Evolutionary conservation across 2,888 invertebrate genomes (phyloP), one percentile per base, ranked within the genome.

Genomic region (Caenorhabditis sinica): DNA sequence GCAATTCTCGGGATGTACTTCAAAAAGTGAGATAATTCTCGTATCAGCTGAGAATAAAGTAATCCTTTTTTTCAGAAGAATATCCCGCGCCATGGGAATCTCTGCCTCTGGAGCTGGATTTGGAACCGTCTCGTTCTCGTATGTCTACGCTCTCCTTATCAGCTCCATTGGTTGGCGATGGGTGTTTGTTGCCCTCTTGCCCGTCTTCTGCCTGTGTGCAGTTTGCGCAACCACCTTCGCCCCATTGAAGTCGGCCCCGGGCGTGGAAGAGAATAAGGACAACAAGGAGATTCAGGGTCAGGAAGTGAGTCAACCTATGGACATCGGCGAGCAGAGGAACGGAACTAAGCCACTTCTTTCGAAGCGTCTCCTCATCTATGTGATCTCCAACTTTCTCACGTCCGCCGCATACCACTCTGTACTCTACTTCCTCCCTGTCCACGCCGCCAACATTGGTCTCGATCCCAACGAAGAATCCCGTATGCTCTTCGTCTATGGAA

Each of bases 1-100:
- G 97, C 98, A 74, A 96, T 96, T 93, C 98, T 99, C 49, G 97
- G 97, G 2, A 96, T 96, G 90, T 99, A 98, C 95, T 99, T 99
- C 93, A 97, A 99, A 93, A 96, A 96, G 91, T 89, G 56, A 77
- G 88, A 86, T 53, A 5, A n/a, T 95, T 95, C 13, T 11, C 25
- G 13, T 25, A 58, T 11, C 28, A 28, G n/a, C n/a, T n/a, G 25
- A 23, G n/a, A 28, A 33, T 45, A 43, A 15, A 17, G 28, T 13
- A 23, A 60, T n/a, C 49, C 28, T 98, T 97, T 9, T 97, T 56
- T 89, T 56, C 68, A 89, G 87, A 63, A 85, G 88, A 30, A 91
- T 98, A 74, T 96, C 98, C 49, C 95, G 98, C 90, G 98, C 99
- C 8, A 99, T 98, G 0, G 98, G 97, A 23, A 96, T 97, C 84